Evolutionary conservation across 2,888 invertebrate genomes (phyloP).

Genomic region (Drosophila fulvimacula): DNA sequence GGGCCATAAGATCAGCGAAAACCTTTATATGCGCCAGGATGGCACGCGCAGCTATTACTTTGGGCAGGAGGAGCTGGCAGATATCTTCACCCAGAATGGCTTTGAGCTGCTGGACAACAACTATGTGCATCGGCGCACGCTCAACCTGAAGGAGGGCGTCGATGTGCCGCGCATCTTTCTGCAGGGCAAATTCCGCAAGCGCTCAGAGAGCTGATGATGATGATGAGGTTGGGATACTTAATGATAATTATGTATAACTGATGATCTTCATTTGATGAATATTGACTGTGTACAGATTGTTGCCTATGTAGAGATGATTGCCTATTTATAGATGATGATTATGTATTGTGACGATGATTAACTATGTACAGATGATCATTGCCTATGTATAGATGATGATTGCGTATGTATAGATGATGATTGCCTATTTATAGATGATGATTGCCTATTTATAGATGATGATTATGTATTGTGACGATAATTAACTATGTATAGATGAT

Average conservation of each 20-base stretch:
- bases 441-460: background rate
- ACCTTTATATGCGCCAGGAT: constrained; percentile 98
- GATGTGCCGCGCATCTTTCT: constrained; percentile 96
- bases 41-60: constrained; percentile 96
- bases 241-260: constrained; percentile 22
- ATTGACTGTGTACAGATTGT: background rate
- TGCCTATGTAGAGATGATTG: too few species aligned
- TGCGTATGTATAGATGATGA: background rate
- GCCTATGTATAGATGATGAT: background rate
- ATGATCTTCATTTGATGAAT: background rate
- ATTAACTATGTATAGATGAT: background rate
- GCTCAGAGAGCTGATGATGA: background rate
- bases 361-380: background rate
- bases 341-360: background rate
- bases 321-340: background rate
- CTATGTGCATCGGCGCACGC: constrained; percentile 94
- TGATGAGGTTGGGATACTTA: background rate
- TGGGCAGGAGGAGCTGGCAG: constrained; percentile 88
- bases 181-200: constrained; percentile 92
- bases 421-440: background rate
- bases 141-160: constrained; percentile 96
- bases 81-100: constrained; percentile 89
- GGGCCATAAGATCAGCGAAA: constrained; percentile 95
- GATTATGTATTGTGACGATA: background rate
- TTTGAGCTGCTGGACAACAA: constrained; percentile 89